Evolutionary conservation across 2,113 vertebrate genomes (phyloP).

Genomic region (Monarcha castaneiventris): DNA sequence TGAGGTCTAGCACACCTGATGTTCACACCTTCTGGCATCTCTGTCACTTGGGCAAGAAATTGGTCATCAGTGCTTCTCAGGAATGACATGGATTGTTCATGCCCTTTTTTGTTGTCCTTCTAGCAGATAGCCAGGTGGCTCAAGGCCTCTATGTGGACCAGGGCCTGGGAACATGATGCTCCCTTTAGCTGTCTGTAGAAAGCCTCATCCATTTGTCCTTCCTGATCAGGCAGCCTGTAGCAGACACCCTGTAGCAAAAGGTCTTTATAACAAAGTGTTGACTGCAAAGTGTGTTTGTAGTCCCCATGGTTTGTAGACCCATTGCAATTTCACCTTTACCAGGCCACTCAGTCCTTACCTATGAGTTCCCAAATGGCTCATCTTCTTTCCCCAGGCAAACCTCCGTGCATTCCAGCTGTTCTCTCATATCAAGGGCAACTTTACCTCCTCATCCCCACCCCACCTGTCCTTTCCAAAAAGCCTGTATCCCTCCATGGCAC

Average conservation of each 20-base stretch:
- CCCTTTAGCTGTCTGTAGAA: not conserved
- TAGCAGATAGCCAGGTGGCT: fast-evolving
- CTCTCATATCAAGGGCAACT: not conserved
- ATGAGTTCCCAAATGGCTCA: not conserved
- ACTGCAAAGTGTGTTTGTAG: too few relatives aligned
- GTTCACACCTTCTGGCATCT: not conserved
- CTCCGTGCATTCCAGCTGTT: not conserved
- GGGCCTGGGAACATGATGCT: not conserved
- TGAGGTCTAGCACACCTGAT: not conserved
- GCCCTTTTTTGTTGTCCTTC: not conserved
- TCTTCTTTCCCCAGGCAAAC: not conserved
- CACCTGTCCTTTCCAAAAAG: not conserved
- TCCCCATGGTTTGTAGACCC: too few relatives aligned
- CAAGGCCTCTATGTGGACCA: not conserved
- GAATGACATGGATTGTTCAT: not conserved
- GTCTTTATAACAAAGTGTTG: too few relatives aligned
- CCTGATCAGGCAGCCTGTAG: not conserved
- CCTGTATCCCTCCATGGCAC: not conserved
- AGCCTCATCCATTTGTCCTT: not conserved
- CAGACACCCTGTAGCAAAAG: too few relatives aligned
- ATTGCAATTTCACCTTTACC: not conserved
- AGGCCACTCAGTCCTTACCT: not conserved
- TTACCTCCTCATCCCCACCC: fast-evolving
- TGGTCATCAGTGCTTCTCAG: not conserved
- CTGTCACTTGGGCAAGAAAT: not conserved